Evolutionary conservation across 1,140 invertebrate species (phyloP), one percentile per base, ranked within the genome.

Genomic region (Atta cephalotes): DNA sequence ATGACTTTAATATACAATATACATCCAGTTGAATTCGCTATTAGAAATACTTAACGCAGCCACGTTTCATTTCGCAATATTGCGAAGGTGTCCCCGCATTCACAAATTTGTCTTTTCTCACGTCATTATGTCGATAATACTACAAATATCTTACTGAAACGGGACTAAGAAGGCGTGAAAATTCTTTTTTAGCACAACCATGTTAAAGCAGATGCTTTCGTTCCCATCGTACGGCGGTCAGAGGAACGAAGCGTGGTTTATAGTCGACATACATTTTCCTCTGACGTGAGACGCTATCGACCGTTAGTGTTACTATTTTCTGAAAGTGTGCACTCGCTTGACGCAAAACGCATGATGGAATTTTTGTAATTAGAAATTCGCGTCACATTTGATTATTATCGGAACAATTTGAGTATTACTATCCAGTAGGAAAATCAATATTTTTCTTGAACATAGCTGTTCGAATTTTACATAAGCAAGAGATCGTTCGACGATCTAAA

Each of bases 251-350:
- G 56, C 18, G 49, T 45, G 18, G 21, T 45, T 76, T 76, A 84
- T 49, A 84, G 70, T 76, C 80, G 80, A 84, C 80, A 84, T 74
- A 84, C 70, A 84, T 84, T 84, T 84, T 74, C 80, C 56, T 84
- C 56, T 84, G 58, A 84, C 70, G 80, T 39, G 68, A 74, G 28
- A 76, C 70, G 58, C 70, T 84, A 84, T 84, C 39, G 80, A 84
- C 80, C 80, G 80, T 74, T 79, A 66, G 62, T 35, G 77, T 49
- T 74, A 28, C 39, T 81, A 74, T 74, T 84, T 63, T 62, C 80
- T 76, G 25, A 76, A 82, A 72, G 53, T 28, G 16, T n/a, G 70
- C 56, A 56, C 53, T 35, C 10, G 28, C 70, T 28, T 3, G 9
- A 7, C 35, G 65, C n/a, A 3, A 35, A 62, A 25, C 71, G 18